Conservation (phyloP, 2,797 vertebrate species). For the Prunella strophiata region DNA sequence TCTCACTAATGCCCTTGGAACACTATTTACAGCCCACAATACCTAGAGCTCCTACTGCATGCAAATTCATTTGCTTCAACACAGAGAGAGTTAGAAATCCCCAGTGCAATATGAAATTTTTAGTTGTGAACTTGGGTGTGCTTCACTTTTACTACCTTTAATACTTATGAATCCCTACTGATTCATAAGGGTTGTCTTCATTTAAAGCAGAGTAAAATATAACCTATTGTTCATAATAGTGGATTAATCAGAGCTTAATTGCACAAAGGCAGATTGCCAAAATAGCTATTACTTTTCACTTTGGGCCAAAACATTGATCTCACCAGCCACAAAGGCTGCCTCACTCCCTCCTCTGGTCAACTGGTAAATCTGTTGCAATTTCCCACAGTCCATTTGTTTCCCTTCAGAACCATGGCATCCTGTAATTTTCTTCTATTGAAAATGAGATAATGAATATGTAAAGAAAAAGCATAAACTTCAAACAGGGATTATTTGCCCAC, state of each 20-base stretch:
- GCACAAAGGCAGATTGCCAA: slow-evolving; percentile 9
- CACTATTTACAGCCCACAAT: neutral
- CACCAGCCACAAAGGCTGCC: neutral
- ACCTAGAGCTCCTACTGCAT: neutral
- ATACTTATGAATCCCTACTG: neutral
- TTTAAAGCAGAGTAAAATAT: neutral
- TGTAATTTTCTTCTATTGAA: neutral
- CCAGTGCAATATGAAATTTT: neutral
- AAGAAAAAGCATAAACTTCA: neutral
- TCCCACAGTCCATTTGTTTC: neutral
- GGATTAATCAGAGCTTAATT: slow-evolving; percentile 26
- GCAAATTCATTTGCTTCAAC: neutral
- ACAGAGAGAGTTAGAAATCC: neutral
- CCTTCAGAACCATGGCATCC: neutral
- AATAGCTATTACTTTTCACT: neutral
- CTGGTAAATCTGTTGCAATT: neutral
- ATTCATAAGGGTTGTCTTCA: neutral
- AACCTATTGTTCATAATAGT: neutral
- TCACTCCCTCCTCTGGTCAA: slow-evolving; percentile 20
- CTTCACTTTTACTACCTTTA: neutral
- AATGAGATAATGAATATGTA: neutral
- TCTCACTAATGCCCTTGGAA: neutral
- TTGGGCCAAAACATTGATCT: neutral
- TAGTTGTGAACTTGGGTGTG: neutral
- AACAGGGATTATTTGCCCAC: neutral